These are phyloP conservation scores for Herpetotheres cachinnans DNA, from an alignment of 2,113 vertebrate genomes.

Conservation along the genomic window DNA sequence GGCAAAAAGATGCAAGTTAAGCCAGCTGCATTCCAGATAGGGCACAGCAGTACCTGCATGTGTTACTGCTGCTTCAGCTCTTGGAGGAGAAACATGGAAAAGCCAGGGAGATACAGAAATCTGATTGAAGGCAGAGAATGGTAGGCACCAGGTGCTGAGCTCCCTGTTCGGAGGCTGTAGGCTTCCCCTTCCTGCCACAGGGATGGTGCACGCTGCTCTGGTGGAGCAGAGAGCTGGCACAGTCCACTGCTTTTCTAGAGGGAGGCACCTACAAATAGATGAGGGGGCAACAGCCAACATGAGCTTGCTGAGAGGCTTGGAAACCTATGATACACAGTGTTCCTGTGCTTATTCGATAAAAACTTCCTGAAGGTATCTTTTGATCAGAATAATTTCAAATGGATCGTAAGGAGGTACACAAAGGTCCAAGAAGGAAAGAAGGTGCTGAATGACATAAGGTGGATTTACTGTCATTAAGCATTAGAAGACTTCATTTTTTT, in stretches of 20 bases:
- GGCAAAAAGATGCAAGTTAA: not conserved
- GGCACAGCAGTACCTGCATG: not conserved
- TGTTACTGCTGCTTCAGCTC: not conserved
- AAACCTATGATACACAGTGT: not conserved
- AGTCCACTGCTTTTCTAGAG: not conserved
- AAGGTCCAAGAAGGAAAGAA: not conserved
- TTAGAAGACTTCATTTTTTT: not conserved
- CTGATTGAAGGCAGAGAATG: not conserved
- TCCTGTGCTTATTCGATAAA: not conserved
- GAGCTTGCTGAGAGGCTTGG: not conserved
- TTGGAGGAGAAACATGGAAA: not conserved
- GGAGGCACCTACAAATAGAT: not conserved
- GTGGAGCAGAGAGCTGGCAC: not conserved
- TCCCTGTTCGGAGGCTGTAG: not conserved
- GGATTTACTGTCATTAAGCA: not conserved
- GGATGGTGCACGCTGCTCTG: accelerated
- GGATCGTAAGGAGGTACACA: not conserved
- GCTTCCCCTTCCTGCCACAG: not conserved
- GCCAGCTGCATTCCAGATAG: not conserved
- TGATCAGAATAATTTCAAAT: not conserved
- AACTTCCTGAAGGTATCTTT: not conserved
- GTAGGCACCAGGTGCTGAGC: not conserved
- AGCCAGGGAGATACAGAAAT: not conserved
- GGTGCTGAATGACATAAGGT: not conserved
- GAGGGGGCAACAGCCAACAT: not conserved